Evolutionary conservation across 2,113 vertebrate species (phyloP).

Genomic region (Pachypanchax playfairii): DNA sequence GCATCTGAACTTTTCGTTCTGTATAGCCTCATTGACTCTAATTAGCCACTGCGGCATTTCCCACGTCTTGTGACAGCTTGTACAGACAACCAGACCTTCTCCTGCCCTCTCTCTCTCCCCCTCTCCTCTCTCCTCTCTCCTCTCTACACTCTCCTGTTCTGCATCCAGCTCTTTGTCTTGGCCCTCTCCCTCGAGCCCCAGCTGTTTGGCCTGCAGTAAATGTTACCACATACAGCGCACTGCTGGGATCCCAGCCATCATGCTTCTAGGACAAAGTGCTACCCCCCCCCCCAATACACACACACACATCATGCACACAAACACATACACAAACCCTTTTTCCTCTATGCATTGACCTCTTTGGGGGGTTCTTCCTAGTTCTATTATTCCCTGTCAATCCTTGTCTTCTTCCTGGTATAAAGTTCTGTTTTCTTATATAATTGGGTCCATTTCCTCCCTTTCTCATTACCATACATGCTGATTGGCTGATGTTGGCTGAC

Average conservation of each 20-base stretch:
- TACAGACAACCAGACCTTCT: slow-evolving; percentile 43
- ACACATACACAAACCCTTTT: too few species aligned
- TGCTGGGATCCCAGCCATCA: slow-evolving; percentile 39
- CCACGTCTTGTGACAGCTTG: slow-evolving; percentile 60
- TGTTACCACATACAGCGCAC: slow-evolving; percentile 42
- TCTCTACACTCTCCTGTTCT: neutral
- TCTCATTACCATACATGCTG: slow-evolving; percentile 64
- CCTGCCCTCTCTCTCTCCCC: neutral
- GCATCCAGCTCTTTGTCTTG: slow-evolving; percentile 55
- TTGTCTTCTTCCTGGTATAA: neutral
- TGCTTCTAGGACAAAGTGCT: slow-evolving; percentile 19
- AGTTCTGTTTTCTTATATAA: slow-evolving; percentile 26
- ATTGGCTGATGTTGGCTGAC: slow-evolving; percentile 57
- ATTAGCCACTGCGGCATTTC: slow-evolving; percentile 56
- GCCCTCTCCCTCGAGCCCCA: slow-evolving; percentile 46
- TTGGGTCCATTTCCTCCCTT: slow-evolving; percentile 19
- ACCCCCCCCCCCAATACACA: neutral
- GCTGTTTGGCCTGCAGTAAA: slow-evolving; percentile 69
- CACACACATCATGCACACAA: too few species aligned
- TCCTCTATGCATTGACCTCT: slow-evolving; percentile 3
- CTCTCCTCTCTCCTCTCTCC: neutral
- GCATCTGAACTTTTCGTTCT: slow-evolving; percentile 26
- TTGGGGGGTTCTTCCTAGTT: neutral
- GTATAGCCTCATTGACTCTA: slow-evolving; percentile 55
- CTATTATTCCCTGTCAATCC: neutral